Percentiles rank a stretch among this genome's conserved stretches.
Conservation (phyloP, 2,797 vertebrate species). For the Cossypha niveicapilla region DNA sequence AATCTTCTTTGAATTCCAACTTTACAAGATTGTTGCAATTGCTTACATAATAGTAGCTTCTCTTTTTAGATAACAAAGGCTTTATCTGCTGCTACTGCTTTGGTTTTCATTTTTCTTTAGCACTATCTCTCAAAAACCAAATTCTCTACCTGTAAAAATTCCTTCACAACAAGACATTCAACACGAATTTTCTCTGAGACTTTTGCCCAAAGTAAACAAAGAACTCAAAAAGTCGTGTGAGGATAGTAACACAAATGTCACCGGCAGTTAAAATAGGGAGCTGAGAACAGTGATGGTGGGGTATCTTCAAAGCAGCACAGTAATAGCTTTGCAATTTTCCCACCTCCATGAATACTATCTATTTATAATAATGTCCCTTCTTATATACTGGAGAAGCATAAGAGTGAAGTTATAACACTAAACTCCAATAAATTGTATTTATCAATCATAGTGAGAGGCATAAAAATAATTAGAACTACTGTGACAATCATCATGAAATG, state of each 20-base stretch:
- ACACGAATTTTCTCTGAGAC: not conserved
- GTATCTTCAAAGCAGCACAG: not conserved
- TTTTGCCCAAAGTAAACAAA: slow-evolving; percentile 4
- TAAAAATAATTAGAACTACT: not conserved
- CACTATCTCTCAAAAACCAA: not conserved
- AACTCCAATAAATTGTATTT: not conserved
- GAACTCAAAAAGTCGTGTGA: not conserved
- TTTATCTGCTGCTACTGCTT: not conserved
- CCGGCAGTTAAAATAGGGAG: not conserved
- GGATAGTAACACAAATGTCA: not conserved
- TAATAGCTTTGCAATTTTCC: slow-evolving; percentile 16
- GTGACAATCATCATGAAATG: not conserved
- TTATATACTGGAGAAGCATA: not conserved
- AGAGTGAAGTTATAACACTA: not conserved
- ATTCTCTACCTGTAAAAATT: not conserved
- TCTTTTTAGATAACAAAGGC: not conserved
- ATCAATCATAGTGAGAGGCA: not conserved
- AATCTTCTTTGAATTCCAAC: not conserved
- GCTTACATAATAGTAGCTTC: not conserved
- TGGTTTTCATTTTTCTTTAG: not conserved
- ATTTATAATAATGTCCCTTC: slow-evolving; percentile 8
- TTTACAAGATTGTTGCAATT: not conserved
- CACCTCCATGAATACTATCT: not conserved
- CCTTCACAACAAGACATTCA: not conserved
- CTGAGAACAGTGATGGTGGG: not conserved